Conservation (phyloP, 2,888 invertebrate species). For the Apodemia hepburni region DNA sequence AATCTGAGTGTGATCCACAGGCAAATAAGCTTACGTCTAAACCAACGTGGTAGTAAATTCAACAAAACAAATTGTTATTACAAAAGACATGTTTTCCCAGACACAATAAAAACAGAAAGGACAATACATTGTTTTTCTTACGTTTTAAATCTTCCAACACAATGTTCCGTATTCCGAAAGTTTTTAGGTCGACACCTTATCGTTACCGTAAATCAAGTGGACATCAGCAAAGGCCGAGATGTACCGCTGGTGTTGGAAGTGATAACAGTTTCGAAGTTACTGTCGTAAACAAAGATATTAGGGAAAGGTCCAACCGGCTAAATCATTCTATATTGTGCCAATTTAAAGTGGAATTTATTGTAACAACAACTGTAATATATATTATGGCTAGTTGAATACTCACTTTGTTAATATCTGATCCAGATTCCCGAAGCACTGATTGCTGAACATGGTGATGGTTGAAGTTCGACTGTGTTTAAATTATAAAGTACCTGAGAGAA, state of each 20-base stretch:
- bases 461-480: too few relatives aligned
- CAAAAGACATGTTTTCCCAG: conserved; percentile 32
- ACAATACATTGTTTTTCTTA: conserved; percentile 44
- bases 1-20: too few relatives aligned
- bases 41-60: conserved; percentile 25
- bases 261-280: conserved; percentile 62
- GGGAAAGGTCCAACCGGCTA: conserved; percentile 24
- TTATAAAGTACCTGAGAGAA: too few relatives aligned
- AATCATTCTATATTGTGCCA: conserved; percentile 7
- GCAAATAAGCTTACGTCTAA: conserved; percentile 12
- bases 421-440: too few relatives aligned
- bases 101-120: conserved; percentile 33
- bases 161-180: conserved; percentile 53
- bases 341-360: conserved; percentile 1
- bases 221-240: conserved; percentile 58
- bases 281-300: conserved; percentile 59
- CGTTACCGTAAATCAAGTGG: conserved; percentile 70
- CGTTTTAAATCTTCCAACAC: conserved; percentile 64
- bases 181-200: conserved; percentile 71
- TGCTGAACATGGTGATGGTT: too few relatives aligned
- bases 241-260: conserved; percentile 54
- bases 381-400: too few relatives aligned
- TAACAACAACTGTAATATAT: too few relatives aligned
- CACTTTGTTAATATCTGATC: too few relatives aligned
- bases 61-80: conserved; percentile 28